Base-by-base conservation (phyloP, 2,113 vertebrate genomes). In the Vireo altiloquus region DNA sequence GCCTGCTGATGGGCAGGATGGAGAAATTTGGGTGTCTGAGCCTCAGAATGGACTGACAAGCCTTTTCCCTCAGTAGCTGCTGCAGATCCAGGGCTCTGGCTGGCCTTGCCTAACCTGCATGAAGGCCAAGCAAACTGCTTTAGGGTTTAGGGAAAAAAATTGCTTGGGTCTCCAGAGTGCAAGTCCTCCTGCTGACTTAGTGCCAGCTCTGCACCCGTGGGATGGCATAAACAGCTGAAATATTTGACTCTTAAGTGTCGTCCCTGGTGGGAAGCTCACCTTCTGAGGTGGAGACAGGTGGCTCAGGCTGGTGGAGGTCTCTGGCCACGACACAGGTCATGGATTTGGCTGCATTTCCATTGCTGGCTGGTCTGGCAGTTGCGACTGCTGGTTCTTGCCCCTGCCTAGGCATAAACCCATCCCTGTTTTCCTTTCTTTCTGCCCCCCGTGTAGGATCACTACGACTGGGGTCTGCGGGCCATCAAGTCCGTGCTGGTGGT, bases 401-500 rank as follows among this genome's bases (percentile, higher is more conserved):
- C 21, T 52, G 7, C 40, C 40, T 28, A n/a, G n/a, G n/a, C n/a
- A n/a, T 5, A 33, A 92, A 27, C 16, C 31, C 46, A 21, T 2
- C 7, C 27, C 24, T 57, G 10, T 24, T 35, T 52, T 35, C 6
- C 6, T 2, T 14, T 19, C 15, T 31, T 28, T 3, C 33, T 6
- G 2, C 15, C 11, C 44, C 6, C 7, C 1, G 0, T 3, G 3
- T 44, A 99, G 99, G 99, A 99, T 86, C 99, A 99, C 97, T 99
- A 99, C 0, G 99, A 99, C 97, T 99, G 99, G 99, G 99, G 99
- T 11, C 97, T 99, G 49, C 94, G 99, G 50, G 99, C 99, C 65
- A 99, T 99, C 95, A 99, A 99, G 94, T 99, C 99, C 0, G 99
- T 99, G 19, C 97, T 99, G 35, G 99, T 99, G 84, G 99, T 99